Evolutionary conservation across 2,113 vertebrate species (phyloP).

Genomic region (Halcyon senegalensis): DNA sequence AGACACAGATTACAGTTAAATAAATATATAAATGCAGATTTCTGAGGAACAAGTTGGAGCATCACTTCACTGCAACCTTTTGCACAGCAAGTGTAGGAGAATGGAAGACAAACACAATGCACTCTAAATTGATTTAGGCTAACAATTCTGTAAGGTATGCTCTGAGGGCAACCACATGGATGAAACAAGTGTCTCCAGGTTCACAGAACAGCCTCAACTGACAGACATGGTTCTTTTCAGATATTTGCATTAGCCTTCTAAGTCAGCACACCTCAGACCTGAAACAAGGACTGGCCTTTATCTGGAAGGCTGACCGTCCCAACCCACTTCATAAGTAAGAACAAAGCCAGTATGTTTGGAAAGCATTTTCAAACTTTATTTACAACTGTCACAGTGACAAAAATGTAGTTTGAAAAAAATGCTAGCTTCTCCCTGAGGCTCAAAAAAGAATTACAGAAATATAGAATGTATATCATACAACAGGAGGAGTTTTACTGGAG

Average conservation of each 20-base stretch:
- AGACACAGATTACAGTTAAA: neutral
- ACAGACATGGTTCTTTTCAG: neutral
- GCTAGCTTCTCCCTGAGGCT: conserved; percentile 89
- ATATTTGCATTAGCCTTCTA: neutral
- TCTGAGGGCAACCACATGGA: neutral
- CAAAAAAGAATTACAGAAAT: conserved; percentile 86
- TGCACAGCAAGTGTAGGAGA: neutral
- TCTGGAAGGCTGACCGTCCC: neutral
- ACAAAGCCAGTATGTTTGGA: conserved; percentile 69
- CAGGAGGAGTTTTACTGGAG: conserved; percentile 79
- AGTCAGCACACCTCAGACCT: neutral
- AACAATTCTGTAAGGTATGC: fast-evolving
- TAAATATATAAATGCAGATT: neutral
- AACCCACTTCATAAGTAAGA: neutral
- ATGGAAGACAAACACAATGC: neutral
- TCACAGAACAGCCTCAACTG: neutral
- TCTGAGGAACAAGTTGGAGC: neutral
- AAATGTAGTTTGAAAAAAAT: conserved; percentile 84
- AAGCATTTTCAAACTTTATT: conserved; percentile 90
- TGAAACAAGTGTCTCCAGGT: neutral
- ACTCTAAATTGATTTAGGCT: neutral
- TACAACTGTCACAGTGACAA: conserved; percentile 90
- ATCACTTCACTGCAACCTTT: neutral
- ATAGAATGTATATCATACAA: conserved; percentile 84
- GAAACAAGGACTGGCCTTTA: neutral